phyloP scores from a whole-genome alignment of 1,140 invertebrate species.

The Branchinecta lindahli region DNA sequence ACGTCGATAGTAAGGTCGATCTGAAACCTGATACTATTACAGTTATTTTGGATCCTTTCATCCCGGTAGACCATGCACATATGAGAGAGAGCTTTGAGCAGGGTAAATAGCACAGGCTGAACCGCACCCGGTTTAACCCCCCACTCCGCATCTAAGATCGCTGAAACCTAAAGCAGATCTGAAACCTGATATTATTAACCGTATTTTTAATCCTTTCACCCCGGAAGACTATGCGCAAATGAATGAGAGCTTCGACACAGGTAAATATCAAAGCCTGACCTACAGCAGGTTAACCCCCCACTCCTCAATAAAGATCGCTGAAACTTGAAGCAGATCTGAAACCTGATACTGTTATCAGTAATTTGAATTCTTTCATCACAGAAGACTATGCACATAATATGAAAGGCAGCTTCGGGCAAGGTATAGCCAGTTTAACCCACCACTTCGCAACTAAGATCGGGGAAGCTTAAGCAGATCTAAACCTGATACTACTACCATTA shows the following conservation, averaged over 20 bases:
- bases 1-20: too few relatives aligned
- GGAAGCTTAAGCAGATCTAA: too few relatives aligned
- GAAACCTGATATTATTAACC: too few relatives aligned
- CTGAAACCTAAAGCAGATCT: too few relatives aligned
- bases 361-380: slow-evolving; percentile 90
- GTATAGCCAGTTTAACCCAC: slow-evolving; percentile 33
- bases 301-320: too few relatives aligned
- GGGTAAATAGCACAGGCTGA: slow-evolving; percentile 39
- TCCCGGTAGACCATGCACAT: slow-evolving; percentile 84
- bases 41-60: slow-evolving; percentile 82
- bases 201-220: slow-evolving; percentile 92
- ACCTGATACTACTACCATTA: too few relatives aligned
- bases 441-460: too few relatives aligned
- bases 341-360: slow-evolving; percentile 27
- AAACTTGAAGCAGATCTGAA: too few relatives aligned
- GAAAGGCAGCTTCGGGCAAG: slow-evolving; percentile 95
- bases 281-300: too few relatives aligned
- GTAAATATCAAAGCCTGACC: slow-evolving; percentile 31
- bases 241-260: slow-evolving; percentile 95
- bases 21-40: too few relatives aligned
- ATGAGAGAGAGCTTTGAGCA: slow-evolving; percentile 97
- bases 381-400: slow-evolving; percentile 92
- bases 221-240: slow-evolving; percentile 87
- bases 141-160: too few relatives aligned
- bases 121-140: too few relatives aligned